Evolutionary conservation across 2,113 vertebrate genomes (phyloP), one percentile per base, ranked within the genome.

Genomic region (Herpailurus yagouaroundi): DNA sequence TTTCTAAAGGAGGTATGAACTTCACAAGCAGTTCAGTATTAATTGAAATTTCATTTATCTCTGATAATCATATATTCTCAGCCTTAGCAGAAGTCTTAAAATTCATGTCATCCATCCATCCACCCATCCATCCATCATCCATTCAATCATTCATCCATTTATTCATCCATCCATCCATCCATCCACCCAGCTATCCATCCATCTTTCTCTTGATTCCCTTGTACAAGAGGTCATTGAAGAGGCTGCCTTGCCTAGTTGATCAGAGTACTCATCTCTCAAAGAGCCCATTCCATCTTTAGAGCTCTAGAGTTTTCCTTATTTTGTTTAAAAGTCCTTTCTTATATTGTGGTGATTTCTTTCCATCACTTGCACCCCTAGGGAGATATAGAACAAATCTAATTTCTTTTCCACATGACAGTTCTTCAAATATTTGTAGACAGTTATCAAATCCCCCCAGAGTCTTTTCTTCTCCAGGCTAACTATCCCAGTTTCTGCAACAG

Each of bases 401-500:
- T 97, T 97, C 95, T 94, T 97, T 97, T 93, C 90, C 83, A 96
- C 50, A 79, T 71, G 93, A 96, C 92, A 94, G 84, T 91, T 94
- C 76, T 89, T 96, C 89, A 97, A 97, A 97, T 97, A 96, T 97
- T 96, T 95, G 94, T 77, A 81, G 96, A 96, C 83, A 92, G 90
- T 92, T 96, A 91, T 76, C 83, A 94, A 84, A 81, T 94, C 14
- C n/a, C 92, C 36, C 41, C 18, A 1, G 69, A 96, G 89, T 71
- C 29, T 80, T 94, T 25, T 84, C 84, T 91, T 93, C 86, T 92
- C 83, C 55, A 60, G 36, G 60, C 48, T 89, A 96, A 90, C 83
- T 23, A 91, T 14, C 52, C 68, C 23, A 57, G 63, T 25, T 87
- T 92, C 36, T 31, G 41, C 16, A 52, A 95, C 31, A 41, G 77